Percentiles rank a stretch among this genome's conserved stretches.
These are phyloP conservation scores for Corythornis leucogaster DNA, from an alignment of 2,797 vertebrate genomes.

Conservation along the genomic window DNA sequence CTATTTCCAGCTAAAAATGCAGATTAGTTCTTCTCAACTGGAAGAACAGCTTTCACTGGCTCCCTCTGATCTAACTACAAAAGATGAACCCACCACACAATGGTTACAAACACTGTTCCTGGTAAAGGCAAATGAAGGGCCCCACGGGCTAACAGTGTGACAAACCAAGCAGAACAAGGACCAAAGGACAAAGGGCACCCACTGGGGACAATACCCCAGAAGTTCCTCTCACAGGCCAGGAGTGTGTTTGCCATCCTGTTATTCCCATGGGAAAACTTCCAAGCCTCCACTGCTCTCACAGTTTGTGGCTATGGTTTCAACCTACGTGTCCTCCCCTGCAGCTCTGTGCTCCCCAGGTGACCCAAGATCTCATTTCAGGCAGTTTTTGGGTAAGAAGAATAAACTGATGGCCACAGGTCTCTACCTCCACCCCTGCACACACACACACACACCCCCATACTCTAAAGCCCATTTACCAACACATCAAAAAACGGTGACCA, in stretches of 20 bases:
- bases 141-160: rapidly evolving
- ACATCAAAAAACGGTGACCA: not conserved
- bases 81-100: not conserved
- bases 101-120: not conserved
- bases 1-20: not conserved
- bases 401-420: not conserved
- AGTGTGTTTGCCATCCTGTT: rapidly evolving
- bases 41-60: not conserved
- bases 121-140: not conserved
- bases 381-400: not conserved
- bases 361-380: not conserved
- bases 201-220: not conserved
- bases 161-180: too few relatives aligned
- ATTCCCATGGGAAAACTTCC: not conserved
- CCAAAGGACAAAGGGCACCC: not conserved
- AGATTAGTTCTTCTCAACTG: not conserved
- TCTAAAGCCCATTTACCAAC: not conserved
- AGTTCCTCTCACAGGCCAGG: not conserved
- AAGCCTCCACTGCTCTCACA: not conserved
- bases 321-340: rapidly evolving
- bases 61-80: not conserved
- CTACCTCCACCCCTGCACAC: too few relatives aligned
- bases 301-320: not conserved
- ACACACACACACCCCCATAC: too few relatives aligned
- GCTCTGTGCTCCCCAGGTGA: not conserved